Percentiles rank a stretch among this genome's conserved stretches.
These are phyloP conservation scores for Podarcis lilfordi DNA, from an alignment of 2,797 vertebrate genomes.

Conservation along the genomic window DNA sequence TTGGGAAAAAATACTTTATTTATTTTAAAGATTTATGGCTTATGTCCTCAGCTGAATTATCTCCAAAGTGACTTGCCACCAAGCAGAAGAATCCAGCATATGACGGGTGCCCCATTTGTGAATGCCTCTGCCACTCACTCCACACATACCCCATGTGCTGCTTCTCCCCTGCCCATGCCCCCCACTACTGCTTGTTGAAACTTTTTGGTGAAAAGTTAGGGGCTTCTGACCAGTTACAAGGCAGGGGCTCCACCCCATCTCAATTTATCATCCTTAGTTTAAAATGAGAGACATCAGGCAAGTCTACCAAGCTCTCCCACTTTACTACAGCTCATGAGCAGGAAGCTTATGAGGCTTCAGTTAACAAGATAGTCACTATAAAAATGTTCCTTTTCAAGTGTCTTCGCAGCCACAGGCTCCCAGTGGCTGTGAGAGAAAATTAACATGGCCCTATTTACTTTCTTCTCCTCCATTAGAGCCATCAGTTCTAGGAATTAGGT, in stretches of 20 bases:
- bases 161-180: background rate
- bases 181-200: too few relatives aligned
- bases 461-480: background rate
- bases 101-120: background rate
- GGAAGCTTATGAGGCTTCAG: background rate
- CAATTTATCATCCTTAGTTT: background rate
- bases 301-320: background rate
- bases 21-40: background rate
- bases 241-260: background rate
- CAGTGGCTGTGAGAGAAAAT: constrained; percentile 8
- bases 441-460: constrained; percentile 8
- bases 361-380: constrained; percentile 9
- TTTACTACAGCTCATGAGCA: background rate
- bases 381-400: background rate
- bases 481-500: constrained; percentile 16
- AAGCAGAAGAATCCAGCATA: background rate
- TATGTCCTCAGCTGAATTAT: background rate
- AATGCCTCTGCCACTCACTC: too few relatives aligned
- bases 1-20: background rate
- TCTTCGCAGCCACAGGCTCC: background rate
- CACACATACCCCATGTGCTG: background rate
- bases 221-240: background rate
- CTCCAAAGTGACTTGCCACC: background rate
- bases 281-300: background rate
- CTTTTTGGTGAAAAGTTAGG: background rate